Percentiles rank a stretch among this genome's conserved stretches.
Evolutionary conservation across 2,113 vertebrate genomes (phyloP).

Genomic region (Tapirus terrestris): DNA sequence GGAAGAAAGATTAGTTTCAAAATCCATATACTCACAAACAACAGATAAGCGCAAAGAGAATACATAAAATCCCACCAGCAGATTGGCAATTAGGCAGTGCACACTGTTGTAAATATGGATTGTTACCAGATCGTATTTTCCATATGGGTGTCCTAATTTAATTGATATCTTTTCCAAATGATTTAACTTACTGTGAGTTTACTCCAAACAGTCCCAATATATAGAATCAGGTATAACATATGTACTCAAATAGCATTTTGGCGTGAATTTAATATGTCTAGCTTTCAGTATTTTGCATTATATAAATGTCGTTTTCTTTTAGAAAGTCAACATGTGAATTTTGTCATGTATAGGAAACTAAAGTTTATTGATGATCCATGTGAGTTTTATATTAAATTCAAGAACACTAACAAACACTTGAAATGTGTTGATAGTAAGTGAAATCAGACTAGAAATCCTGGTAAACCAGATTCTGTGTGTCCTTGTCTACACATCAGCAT

Average conservation of each 20-base stretch:
- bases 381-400: conserved; percentile 5
- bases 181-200: conserved; percentile 26
- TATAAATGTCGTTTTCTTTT: background rate
- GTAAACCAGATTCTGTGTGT: background rate
- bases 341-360: background rate
- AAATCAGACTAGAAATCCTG: background rate
- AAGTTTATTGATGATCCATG: background rate
- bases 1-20: conserved; percentile 29
- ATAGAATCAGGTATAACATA: background rate
- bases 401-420: background rate
- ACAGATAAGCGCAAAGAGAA: background rate
- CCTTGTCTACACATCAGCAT: background rate
- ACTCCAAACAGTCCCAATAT: background rate
- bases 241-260: background rate
- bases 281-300: background rate
- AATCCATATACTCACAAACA: background rate
- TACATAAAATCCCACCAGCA: conserved; percentile 7
- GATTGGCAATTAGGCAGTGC: background rate
- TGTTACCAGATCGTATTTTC: conserved; percentile 15
- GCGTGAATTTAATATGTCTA: background rate
- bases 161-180: conserved; percentile 14
- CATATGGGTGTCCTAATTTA: conserved; percentile 37
- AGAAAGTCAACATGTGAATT: background rate
- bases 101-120: conserved; percentile 2
- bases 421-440: background rate